Evolutionary conservation across 2,113 vertebrate genomes (phyloP).

Genomic region (chimpanzee (Pan troglodytes)): DNA sequence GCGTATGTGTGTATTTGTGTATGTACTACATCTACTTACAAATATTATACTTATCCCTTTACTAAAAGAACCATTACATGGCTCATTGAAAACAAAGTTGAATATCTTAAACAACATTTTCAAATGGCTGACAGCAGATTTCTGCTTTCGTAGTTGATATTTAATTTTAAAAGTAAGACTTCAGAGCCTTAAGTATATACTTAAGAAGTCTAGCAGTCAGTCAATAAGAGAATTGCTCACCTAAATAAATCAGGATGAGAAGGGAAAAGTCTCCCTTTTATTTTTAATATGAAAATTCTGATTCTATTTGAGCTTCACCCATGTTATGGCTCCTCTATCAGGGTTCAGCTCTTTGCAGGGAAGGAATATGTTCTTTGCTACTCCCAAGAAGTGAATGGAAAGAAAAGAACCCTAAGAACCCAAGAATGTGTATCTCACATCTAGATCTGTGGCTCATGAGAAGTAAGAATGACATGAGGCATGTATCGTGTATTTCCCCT

Average conservation of each 20-base stretch:
- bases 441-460: background rate
- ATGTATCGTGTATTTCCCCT: background rate
- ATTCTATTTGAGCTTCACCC: background rate
- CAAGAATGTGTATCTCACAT: background rate
- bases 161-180: conserved; percentile 13
- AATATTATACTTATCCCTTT: background rate
- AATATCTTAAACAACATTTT: background rate
- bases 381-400: background rate
- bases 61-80: background rate
- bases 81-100: background rate
- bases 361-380: background rate
- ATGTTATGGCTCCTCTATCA: background rate
- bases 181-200: background rate
- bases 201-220: background rate
- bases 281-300: background rate
- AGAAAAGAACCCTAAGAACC: background rate
- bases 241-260: background rate
- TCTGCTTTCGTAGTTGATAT: background rate
- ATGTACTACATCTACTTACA: background rate
- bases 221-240: background rate
- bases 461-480: too few relatives aligned
- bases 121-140: background rate
- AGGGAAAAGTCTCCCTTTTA: background rate
- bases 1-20: background rate
- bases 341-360: background rate